phyloP scores from a whole-genome alignment of 23 tunicate species.

The Oikopleura dioica region DNA sequence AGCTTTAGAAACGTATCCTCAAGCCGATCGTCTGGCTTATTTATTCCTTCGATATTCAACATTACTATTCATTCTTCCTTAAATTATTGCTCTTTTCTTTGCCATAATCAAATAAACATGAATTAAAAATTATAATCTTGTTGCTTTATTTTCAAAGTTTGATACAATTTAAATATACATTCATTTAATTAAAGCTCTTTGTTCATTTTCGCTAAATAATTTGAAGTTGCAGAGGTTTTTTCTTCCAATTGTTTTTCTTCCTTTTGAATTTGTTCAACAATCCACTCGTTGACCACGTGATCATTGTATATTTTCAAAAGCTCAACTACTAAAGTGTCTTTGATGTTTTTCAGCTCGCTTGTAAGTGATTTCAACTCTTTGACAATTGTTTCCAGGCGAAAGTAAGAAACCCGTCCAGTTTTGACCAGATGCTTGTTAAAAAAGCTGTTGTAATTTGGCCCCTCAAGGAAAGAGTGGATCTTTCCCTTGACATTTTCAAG shows the following conservation, averaged over 20 bases:
- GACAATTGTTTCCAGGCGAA: neutral
- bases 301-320: neutral
- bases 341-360: neutral
- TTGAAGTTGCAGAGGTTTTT: neutral
- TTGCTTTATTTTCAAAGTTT: too few relatives aligned
- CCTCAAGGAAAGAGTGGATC: neutral
- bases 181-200: neutral
- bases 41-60: too few relatives aligned
- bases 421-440: neutral
- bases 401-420: neutral
- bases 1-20: too few relatives aligned
- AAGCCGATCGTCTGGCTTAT: too few relatives aligned
- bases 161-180: too few relatives aligned
- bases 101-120: too few relatives aligned
- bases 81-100: too few relatives aligned
- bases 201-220: neutral
- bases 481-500: neutral
- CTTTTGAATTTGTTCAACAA: neutral
- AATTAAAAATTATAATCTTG: too few relatives aligned
- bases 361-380: neutral
- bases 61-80: too few relatives aligned
- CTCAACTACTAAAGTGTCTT: neutral
- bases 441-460: neutral
- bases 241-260: neutral
- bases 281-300: neutral